Conservation (phyloP, 2,113 vertebrate genomes). For the Zapornia atra region DNA sequence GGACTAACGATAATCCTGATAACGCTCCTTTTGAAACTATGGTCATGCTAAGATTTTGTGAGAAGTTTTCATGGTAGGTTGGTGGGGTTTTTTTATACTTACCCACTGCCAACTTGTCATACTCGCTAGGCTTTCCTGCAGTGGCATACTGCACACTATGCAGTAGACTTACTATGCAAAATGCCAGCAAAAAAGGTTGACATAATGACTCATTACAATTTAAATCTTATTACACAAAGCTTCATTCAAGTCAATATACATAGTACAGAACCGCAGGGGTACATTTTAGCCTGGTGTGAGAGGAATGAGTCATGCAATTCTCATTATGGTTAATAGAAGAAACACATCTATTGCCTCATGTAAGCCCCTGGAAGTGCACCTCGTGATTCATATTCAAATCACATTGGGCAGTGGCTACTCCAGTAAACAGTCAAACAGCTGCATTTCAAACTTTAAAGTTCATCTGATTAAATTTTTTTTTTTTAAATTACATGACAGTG, state of each 20-base stretch:
- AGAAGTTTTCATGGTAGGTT: background rate
- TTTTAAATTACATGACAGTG: background rate
- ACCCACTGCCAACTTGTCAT: background rate
- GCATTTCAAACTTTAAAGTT: background rate
- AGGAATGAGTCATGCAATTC: background rate
- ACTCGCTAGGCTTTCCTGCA: background rate
- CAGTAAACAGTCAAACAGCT: background rate
- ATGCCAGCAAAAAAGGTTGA: background rate
- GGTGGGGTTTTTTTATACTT: background rate
- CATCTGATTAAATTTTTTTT: background rate
- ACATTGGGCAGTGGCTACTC: background rate
- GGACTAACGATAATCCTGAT: background rate
- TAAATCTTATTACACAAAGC: constrained; percentile 57
- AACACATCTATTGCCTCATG: background rate
- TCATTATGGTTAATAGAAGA: background rate
- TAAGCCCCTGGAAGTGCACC: background rate
- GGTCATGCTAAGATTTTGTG: background rate
- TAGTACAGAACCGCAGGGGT: background rate
- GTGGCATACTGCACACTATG: background rate
- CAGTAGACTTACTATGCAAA: background rate
- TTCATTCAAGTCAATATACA: constrained; percentile 9
- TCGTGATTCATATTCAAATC: background rate
- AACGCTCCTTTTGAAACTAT: background rate
- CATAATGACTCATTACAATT: constrained; percentile 53
- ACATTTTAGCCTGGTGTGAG: background rate